A percentile compares a stretch with the other conserved stretches of the same genome.
These are phyloP conservation scores for Clarias macrocephalus DNA, from an alignment of 2,113 vertebrate genomes.

Conservation along the genomic window DNA sequence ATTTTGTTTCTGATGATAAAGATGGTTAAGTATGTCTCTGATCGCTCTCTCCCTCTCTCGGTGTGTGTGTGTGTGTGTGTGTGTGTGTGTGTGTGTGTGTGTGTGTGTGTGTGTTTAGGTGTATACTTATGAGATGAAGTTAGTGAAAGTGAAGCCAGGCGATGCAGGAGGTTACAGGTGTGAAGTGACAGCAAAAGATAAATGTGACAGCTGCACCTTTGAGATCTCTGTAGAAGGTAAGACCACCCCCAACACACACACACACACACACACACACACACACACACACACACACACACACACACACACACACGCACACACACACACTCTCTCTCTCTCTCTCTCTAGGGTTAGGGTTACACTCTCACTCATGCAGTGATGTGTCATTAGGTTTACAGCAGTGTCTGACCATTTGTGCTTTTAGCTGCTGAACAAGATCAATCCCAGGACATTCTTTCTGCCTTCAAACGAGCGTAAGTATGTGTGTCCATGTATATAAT, in stretches of 20 bases:
- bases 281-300: background rate
- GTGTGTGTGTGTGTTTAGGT: conserved; percentile 66
- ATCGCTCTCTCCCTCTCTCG: too few relatives aligned
- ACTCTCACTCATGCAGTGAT: background rate
- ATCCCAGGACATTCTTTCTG: conserved; percentile 70
- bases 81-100: conserved; percentile 1
- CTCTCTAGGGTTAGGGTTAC: too few relatives aligned
- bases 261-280: conserved; percentile 29
- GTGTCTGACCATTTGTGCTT: conserved; percentile 22
- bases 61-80: background rate
- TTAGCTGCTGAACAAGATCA: conserved; percentile 69
- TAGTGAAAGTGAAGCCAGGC: conserved; percentile 74
- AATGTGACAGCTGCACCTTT: conserved; percentile 83
- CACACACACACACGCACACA: conserved; percentile 19
- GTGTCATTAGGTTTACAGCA: conserved; percentile 30
- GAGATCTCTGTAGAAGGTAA: conserved; percentile 81
- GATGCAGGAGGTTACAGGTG: conserved; percentile 84
- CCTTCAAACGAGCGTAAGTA: conserved; percentile 83
- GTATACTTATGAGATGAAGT: conserved; percentile 81
- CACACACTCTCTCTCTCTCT: too few relatives aligned
- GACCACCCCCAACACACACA: conserved; percentile 27
- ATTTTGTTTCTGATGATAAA: background rate
- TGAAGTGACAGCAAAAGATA: conserved; percentile 83
- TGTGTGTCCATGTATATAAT: background rate
- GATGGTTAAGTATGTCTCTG: background rate